phyloP scores from a whole-genome alignment of 2,113 vertebrate genomes.

The Callipepla squamata region DNA sequence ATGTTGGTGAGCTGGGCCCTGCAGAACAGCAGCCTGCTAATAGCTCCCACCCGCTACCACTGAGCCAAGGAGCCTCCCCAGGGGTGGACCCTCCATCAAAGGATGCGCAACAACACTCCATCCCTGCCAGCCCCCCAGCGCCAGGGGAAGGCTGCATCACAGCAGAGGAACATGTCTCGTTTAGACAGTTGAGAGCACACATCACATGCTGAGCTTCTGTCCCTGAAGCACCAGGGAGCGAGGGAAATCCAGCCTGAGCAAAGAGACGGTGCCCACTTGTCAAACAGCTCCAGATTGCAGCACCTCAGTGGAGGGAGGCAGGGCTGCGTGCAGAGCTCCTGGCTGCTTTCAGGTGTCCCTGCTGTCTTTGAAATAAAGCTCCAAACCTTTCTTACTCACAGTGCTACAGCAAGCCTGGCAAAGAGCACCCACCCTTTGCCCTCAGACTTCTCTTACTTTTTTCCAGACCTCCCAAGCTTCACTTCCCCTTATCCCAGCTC shows the following conservation, averaged over 20 bases:
- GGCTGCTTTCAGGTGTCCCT: background rate
- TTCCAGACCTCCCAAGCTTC: accelerated
- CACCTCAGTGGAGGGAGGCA: accelerated
- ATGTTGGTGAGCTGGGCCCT: constrained; percentile 86
- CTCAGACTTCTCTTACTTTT: background rate
- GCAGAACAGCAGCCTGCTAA: background rate
- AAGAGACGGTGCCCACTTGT: background rate
- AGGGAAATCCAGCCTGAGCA: background rate
- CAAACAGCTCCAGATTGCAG: background rate
- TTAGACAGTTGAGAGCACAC: too few relatives aligned
- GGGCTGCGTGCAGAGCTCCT: background rate
- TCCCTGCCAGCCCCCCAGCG: background rate
- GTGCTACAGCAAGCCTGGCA: accelerated
- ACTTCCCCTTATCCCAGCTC: accelerated
- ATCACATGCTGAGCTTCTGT: accelerated
- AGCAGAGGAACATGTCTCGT: accelerated
- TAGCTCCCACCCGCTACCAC: background rate
- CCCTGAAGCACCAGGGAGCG: background rate
- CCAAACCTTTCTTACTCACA: background rate
- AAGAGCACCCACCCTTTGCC: background rate
- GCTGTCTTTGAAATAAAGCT: background rate
- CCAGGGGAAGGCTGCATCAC: accelerated
- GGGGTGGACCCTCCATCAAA: accelerated
- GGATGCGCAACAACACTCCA: accelerated
- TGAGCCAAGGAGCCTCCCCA: accelerated